Conservation (phyloP, 1,140 invertebrate species). For the Prorops nasuta region DNA sequence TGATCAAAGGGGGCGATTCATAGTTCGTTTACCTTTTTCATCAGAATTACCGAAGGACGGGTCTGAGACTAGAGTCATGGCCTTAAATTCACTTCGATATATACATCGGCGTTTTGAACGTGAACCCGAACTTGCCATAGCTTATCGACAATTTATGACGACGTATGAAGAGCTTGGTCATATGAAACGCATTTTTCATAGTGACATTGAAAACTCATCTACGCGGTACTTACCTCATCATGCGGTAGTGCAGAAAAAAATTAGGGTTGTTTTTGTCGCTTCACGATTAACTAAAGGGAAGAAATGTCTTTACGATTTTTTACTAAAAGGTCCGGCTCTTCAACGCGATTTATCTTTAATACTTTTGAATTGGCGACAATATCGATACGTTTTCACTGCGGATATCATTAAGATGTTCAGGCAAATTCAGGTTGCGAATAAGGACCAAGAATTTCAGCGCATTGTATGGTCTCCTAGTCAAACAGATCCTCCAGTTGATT, state of each 20-base stretch:
- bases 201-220: background rate
- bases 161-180: constrained; percentile 25
- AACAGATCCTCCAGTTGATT: too few relatives aligned
- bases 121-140: constrained; percentile 10
- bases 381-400: too few relatives aligned
- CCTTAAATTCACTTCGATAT: background rate
- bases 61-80: background rate
- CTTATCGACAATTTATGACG: constrained; percentile 27
- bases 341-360: constrained; percentile 18
- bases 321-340: constrained; percentile 9
- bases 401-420: constrained; percentile 19
- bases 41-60: background rate
- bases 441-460: too few relatives aligned
- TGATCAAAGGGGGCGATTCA: constrained; percentile 7
- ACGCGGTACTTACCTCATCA: constrained; percentile 20
- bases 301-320: constrained; percentile 12
- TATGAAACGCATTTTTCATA: constrained; percentile 17
- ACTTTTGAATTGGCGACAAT: too few relatives aligned
- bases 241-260: constrained; percentile 8
- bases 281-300: too few relatives aligned
- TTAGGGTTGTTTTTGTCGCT: background rate
- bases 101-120: constrained; percentile 16
- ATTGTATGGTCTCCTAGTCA: too few relatives aligned
- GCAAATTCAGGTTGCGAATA: too few relatives aligned
- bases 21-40: constrained; percentile 6